Base-by-base conservation (phyloP, 2,113 vertebrate species). In the Rhinolophus sinicus region DNA sequence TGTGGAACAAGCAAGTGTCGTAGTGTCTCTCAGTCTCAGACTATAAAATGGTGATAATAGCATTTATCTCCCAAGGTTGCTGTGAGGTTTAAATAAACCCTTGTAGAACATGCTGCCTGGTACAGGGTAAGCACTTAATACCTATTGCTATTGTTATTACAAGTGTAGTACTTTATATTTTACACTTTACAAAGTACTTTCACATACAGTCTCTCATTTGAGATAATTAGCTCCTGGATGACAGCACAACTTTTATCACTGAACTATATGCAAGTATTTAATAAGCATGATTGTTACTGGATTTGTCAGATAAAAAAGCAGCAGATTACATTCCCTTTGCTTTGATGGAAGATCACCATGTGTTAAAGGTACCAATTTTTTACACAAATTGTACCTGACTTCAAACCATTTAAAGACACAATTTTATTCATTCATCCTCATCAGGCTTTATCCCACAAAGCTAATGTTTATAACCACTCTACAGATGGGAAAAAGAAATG, bases 201-300 rank as follows among this genome's bases (percentile, higher is more conserved):
- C 67, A 83, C 22, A 38, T 50, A 54, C 24, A 77, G 28, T 52
- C 44, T 96, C 77, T 90, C 44, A 76, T 96, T 90, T 95, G 72
- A 90, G 73, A 60, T 88, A 75, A 80, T 70, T 82, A 84, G 58
- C 54, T 96, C 52, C 35, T 95, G 50, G 38, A 80, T 81, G 47
- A 80, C 35, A 80, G 62, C 15, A n/a, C 52, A 78, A 81, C 52
- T 87, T 96, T 93, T 73, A 83, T 86, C 52, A 87, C 22, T 87
- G 92, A 96, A 47, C 33, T 54, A 40, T 60, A 44, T 91, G 26
- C 33, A 87, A 40, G 28, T 84, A 73, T 96, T 97, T 95, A 94
- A 97, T 65, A 95, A 77, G 28, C 24, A 47, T 33, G 50, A 73
- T 80, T 81, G 24, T 35, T 65, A 47, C 35, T 44, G 65, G 85